Conservation (phyloP, 2,113 vertebrate species). For the Gavia stellata region DNA sequence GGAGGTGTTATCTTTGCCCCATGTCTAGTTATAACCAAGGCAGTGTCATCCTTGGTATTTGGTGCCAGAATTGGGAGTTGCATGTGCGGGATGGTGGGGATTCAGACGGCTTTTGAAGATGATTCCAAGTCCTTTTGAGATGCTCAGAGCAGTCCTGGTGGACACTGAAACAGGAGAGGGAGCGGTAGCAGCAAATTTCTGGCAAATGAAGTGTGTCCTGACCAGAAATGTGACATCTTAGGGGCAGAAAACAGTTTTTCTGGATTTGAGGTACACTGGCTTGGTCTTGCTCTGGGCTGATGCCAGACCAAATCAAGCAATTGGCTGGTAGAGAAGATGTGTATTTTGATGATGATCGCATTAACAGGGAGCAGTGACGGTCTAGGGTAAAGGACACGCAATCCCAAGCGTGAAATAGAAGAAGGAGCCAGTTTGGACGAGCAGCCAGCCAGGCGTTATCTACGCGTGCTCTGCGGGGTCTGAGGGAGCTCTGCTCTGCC, state of each 20-base stretch:
- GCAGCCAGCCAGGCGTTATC: not conserved
- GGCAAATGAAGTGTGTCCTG: not conserved
- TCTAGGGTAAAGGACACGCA: not conserved
- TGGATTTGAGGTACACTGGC: not conserved
- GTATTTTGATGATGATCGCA: not conserved
- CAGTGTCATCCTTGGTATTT: not conserved
- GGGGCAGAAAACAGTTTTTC: not conserved
- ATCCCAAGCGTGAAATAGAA: not conserved
- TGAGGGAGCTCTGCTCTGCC: not conserved
- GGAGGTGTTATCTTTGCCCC: not conserved
- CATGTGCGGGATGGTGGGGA: not conserved
- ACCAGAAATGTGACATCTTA: not conserved
- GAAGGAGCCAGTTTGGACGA: not conserved
- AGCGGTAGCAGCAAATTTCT: not conserved
- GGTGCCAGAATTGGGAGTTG: not conserved
- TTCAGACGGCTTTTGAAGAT: not conserved
- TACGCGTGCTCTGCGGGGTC: rapidly evolving
- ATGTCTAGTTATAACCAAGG: not conserved
- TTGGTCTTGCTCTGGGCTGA: not conserved
- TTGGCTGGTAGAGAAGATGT: not conserved
- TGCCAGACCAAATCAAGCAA: not conserved
- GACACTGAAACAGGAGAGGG: not conserved
- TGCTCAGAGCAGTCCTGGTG: not conserved
- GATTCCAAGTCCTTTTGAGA: not conserved
- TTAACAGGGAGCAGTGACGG: not conserved